phyloP scores from a whole-genome alignment of 1,140 invertebrate genomes.

The Ptiloglossa arizonensis region DNA sequence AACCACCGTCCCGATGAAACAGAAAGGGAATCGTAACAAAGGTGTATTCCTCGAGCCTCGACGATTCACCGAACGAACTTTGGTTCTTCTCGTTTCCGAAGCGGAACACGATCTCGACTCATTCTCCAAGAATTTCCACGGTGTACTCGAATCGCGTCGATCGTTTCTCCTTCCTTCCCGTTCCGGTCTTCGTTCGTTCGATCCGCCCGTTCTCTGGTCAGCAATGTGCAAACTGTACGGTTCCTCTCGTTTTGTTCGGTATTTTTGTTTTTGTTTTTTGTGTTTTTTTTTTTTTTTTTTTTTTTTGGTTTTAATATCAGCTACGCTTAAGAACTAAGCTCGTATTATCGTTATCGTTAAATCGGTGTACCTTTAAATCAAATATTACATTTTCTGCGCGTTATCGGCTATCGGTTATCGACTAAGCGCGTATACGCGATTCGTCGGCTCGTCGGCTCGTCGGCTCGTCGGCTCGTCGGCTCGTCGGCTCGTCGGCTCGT shows the following conservation, averaged over 20 bases:
- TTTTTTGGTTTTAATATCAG: slow-evolving; percentile 15
- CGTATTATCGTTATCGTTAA: slow-evolving; percentile 49
- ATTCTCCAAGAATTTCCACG: slow-evolving; percentile 52
- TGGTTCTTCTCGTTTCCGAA: neutral
- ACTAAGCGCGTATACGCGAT: slow-evolving; percentile 6
- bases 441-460: too few species aligned
- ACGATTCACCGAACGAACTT: slow-evolving; percentile 41
- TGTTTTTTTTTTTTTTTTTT: neutral
- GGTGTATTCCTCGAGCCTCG: slow-evolving; percentile 29
- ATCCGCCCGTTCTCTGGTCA: neutral
- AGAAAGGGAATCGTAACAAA: slow-evolving; percentile 53
- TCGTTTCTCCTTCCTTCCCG: neutral
- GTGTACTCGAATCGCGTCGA: slow-evolving; percentile 37
- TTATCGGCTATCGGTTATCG: slow-evolving; percentile 9
- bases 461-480: too few species aligned
- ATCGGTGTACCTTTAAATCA: slow-evolving; percentile 29
- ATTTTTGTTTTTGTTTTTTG: neutral
- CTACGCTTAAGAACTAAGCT: slow-evolving; percentile 48
- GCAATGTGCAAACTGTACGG: neutral
- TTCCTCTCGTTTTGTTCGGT: neutral
- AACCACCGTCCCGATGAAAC: slow-evolving; percentile 14
- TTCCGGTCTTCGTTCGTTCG: slow-evolving; percentile 3
- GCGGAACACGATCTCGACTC: slow-evolving; percentile 13
- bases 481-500: too few species aligned
- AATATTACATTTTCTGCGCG: slow-evolving; percentile 16